Evolutionary conservation across 2,888 invertebrate genomes (phyloP).

Genomic region (Proisotoma minuta): DNA sequence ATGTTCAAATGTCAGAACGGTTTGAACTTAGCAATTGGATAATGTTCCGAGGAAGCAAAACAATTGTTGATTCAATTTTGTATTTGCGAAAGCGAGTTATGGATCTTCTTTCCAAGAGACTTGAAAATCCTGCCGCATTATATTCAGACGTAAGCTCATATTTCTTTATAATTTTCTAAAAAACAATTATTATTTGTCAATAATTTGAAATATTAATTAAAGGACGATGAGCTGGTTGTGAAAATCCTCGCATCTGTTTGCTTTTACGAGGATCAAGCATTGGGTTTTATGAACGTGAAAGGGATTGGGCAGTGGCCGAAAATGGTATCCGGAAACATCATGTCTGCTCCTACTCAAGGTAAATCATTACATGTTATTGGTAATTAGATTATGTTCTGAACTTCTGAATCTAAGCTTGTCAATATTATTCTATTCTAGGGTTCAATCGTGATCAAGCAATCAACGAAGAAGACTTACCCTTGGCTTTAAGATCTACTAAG

Average conservation of each 20-base stretch:
- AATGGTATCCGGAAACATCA: conserved; percentile 34
- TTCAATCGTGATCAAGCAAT: no score
- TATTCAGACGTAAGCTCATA: conserved; percentile 4
- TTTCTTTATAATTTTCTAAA: neutral
- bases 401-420: no score
- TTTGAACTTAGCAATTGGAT: conserved; percentile 5
- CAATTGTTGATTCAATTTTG: conserved; percentile 4
- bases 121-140: conserved; percentile 5
- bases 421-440: no score
- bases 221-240: conserved; percentile 24
- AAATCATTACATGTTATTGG: neutral
- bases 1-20: neutral
- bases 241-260: conserved; percentile 20
- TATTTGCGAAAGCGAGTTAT: conserved; percentile 15
- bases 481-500: no score
- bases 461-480: no score
- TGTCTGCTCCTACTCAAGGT: conserved; percentile 32
- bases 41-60: conserved; percentile 7
- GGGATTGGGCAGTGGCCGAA: conserved; percentile 41
- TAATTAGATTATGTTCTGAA: no score
- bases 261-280: conserved; percentile 17
- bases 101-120: conserved; percentile 15
- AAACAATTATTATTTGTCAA: neutral
- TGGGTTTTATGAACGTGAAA: conserved; percentile 24
- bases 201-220: neutral